A percentile compares a stretch with the other conserved stretches of the same genome.
Conservation (phyloP, 2,888 invertebrate species). For the Caenorhabditis sinica region DNA sequence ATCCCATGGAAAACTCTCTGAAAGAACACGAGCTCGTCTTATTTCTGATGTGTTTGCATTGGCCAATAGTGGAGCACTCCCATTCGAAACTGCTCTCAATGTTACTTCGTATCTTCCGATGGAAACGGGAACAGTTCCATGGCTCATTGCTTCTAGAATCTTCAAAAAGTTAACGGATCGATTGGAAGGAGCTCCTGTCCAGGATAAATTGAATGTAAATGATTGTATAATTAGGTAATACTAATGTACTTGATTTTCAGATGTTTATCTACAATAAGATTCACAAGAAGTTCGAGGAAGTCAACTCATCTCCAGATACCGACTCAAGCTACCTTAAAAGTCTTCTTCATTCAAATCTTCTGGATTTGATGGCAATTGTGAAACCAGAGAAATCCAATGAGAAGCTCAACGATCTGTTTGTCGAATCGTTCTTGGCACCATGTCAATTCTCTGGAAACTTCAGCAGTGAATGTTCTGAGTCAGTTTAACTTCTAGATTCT, state of each 20-base stretch:
- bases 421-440: slow-evolving; percentile 44
- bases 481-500: not conserved
- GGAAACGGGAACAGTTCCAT: slow-evolving; percentile 66
- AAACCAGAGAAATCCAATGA: slow-evolving; percentile 59
- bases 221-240: not conserved
- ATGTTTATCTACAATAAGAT: slow-evolving; percentile 52
- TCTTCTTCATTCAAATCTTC: slow-evolving; percentile 36
- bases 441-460: slow-evolving; percentile 52
- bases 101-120: slow-evolving; percentile 67
- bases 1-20: slow-evolving; percentile 36
- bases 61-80: slow-evolving; percentile 87
- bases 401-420: slow-evolving; percentile 49
- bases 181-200: slow-evolving; percentile 56
- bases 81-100: slow-evolving; percentile 79
- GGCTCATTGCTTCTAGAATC: slow-evolving; percentile 50
- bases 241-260: slow-evolving; percentile 25
- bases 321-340: slow-evolving; percentile 44
- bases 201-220: slow-evolving; percentile 58
- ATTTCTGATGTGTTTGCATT: slow-evolving; percentile 89
- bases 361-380: slow-evolving; percentile 58
- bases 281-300: slow-evolving; percentile 50
- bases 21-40: slow-evolving; percentile 87
- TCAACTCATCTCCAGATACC: slow-evolving; percentile 11
- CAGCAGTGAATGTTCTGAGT: slow-evolving; percentile 70
- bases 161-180: slow-evolving; percentile 50